These are phyloP conservation scores for Conopomorpha cramerella DNA, from an alignment of 1,140 invertebrate species.

Conservation along the genomic window DNA sequence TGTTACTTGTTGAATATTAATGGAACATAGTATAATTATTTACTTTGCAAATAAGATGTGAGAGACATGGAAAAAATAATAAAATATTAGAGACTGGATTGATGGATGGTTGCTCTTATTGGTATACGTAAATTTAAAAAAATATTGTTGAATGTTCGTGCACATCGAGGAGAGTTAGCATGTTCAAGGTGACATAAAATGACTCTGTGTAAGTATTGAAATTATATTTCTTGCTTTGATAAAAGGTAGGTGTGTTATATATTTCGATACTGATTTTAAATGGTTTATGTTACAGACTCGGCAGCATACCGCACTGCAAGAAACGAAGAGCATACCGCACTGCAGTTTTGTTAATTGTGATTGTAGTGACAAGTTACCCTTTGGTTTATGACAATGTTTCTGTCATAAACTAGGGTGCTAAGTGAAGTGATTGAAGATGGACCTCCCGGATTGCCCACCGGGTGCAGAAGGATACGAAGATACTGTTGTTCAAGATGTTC, in stretches of 20 bases:
- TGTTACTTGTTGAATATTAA: too few species aligned
- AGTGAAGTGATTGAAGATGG: constrained; percentile 52
- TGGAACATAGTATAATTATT: too few species aligned
- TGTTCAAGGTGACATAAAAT: too few species aligned
- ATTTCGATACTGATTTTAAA: not conserved
- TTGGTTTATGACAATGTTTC: constrained; percentile 39
- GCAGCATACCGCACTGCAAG: not conserved
- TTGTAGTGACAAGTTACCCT: not conserved
- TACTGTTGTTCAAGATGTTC: constrained; percentile 34
- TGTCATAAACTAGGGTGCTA: constrained; percentile 42
- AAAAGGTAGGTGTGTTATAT: not conserved
- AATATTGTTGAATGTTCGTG: too few species aligned
- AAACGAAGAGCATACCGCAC: not conserved
- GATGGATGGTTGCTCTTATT: too few species aligned
- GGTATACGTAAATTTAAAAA: too few species aligned
- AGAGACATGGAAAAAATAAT: too few species aligned
- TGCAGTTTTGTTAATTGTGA: not conserved
- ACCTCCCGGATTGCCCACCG: constrained; percentile 45
- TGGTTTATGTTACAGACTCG: not conserved
- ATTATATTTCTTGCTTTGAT: too few species aligned
- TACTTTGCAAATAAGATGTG: too few species aligned
- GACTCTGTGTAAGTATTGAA: too few species aligned
- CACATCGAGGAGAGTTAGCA: too few species aligned
- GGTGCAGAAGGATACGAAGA: constrained; percentile 49
- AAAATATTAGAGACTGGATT: too few species aligned